Evolutionary conservation across 2,113 vertebrate species (phyloP).

Genomic region (Orientallactaga bullata): DNA sequence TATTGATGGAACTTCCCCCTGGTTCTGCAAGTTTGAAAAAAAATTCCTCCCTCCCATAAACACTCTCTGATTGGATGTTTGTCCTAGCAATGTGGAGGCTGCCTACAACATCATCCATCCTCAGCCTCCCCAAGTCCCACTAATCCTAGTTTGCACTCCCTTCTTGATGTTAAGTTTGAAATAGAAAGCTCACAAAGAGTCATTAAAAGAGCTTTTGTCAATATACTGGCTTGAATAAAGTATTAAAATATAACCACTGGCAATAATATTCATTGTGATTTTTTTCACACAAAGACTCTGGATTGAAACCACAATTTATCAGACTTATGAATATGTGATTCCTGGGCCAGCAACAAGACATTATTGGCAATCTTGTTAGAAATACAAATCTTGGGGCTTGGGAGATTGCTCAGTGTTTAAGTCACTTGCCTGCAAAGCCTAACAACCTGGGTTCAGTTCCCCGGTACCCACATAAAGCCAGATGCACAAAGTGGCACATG

Average conservation of each 20-base stretch:
- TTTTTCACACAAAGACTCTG: not conserved
- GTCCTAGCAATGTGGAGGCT: too few relatives aligned
- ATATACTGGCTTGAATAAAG: constrained; percentile 18
- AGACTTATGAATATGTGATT: not conserved
- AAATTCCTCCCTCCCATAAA: too few relatives aligned
- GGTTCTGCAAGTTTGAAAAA: too few relatives aligned
- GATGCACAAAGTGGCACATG: too few relatives aligned
- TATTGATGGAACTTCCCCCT: too few relatives aligned
- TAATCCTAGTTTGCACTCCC: not conserved
- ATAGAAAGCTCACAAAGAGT: not conserved
- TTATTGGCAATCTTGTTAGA: constrained; percentile 14
- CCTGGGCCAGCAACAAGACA: constrained; percentile 2
- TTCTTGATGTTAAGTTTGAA: not conserved
- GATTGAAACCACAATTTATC: constrained; percentile 2
- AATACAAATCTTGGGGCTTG: not conserved
- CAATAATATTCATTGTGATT: not conserved
- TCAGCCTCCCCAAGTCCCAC: not conserved
- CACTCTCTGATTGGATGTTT: too few relatives aligned
- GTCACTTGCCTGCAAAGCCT: too few relatives aligned
- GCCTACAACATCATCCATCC: too few relatives aligned
- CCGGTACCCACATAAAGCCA: too few relatives aligned
- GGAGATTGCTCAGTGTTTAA: too few relatives aligned
- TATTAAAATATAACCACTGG: constrained; percentile 30
- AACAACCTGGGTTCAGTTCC: too few relatives aligned
- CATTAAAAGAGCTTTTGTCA: not conserved